phyloP scores from a whole-genome alignment of 2,797 vertebrate genomes.

The Pyrocephalus nanus region DNA sequence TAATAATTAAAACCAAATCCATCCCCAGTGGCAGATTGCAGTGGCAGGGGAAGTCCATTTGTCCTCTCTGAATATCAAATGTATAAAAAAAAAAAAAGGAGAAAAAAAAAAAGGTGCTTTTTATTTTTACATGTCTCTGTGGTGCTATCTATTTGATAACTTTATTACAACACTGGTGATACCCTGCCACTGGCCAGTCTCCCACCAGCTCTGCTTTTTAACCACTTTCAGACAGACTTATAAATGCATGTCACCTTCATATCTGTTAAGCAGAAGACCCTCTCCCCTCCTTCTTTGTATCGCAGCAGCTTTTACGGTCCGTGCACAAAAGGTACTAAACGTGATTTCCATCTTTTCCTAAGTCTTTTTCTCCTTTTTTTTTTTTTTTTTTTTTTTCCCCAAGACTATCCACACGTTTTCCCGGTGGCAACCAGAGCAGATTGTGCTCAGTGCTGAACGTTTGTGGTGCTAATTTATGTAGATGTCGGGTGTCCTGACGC shows the following conservation, averaged over 20 bases:
- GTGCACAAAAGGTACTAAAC: background rate
- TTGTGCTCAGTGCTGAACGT: slow-evolving; percentile 57
- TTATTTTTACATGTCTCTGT: slow-evolving; percentile 80
- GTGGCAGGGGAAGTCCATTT: slow-evolving; percentile 73
- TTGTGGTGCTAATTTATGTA: slow-evolving; percentile 80
- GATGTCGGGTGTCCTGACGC: slow-evolving; percentile 10
- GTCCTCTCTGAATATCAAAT: background rate
- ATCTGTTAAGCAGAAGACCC: background rate
- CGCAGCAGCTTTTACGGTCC: slow-evolving; percentile 16
- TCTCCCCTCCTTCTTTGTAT: slow-evolving; percentile 5
- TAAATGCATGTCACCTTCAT: slow-evolving; percentile 62
- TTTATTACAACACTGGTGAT: slow-evolving; percentile 66
- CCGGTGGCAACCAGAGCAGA: slow-evolving; percentile 23
- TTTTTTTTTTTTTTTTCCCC: background rate
- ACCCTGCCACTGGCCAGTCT: slow-evolving; percentile 66
- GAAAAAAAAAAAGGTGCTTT: slow-evolving; percentile 81
- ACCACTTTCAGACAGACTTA: slow-evolving; percentile 19
- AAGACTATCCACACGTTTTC: background rate
- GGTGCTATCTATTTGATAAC: slow-evolving; percentile 86
- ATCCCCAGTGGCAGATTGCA: slow-evolving; percentile 72
- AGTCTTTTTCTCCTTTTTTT: background rate
- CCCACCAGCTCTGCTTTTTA: slow-evolving; percentile 34
- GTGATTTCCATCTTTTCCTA: background rate
- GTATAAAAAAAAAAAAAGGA: background rate
- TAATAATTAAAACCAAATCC: background rate